Evolutionary conservation across 2,113 vertebrate species (phyloP).

Genomic region (Petromus typicus): DNA sequence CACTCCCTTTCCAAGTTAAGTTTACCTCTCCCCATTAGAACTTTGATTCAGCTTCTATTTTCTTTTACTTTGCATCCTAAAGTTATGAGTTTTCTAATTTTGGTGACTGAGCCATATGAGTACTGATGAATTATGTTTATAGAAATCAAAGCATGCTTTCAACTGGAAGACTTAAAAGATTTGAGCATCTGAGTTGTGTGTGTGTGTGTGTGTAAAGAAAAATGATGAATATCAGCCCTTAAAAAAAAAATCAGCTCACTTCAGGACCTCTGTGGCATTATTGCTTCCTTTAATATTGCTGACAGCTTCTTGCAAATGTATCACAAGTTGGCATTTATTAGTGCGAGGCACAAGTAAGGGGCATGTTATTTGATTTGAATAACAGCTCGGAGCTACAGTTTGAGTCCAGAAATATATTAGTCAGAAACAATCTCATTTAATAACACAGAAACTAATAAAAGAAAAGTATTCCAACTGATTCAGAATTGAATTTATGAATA

Average conservation of each 20-base stretch:
- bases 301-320: conserved; percentile 96
- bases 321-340: conserved; percentile 99
- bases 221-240: conserved; percentile 86
- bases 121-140: conserved; percentile 79
- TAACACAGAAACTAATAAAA: conserved; percentile 99
- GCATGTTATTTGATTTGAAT: conserved; percentile 99
- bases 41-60: background rate
- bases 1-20: background rate
- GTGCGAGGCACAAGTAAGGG: conserved; percentile 98
- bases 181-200: background rate
- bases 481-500: conserved; percentile 99
- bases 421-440: conserved; percentile 99
- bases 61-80: background rate
- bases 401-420: conserved; percentile 98
- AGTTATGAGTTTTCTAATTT: conserved; percentile 57
- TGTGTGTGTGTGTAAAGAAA: conserved; percentile 56
- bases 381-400: conserved; percentile 97
- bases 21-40: background rate
- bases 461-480: conserved; percentile 95
- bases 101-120: conserved; percentile 74
- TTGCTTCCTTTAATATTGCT: conserved; percentile 92
- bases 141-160: conserved; percentile 80
- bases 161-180: conserved; percentile 83
- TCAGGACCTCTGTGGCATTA: conserved; percentile 90
- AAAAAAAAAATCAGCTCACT: conserved; percentile 90